Evolutionary conservation across 2,797 vertebrate species (phyloP), one percentile per base, ranked within the genome.

Genomic region (Rhinatrema bivittatum): DNA sequence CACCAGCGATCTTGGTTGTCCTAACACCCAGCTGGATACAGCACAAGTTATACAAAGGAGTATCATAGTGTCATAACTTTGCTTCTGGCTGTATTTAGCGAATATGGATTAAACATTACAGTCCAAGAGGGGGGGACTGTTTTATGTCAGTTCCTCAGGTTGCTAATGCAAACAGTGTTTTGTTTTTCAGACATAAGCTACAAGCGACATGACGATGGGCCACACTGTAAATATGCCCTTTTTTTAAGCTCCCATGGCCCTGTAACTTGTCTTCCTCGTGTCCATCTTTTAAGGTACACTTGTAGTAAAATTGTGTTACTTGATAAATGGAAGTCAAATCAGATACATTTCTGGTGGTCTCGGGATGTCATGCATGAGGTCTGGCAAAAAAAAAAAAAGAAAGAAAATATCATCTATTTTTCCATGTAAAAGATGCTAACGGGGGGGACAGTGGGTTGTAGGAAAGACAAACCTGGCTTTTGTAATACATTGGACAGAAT

Each of bases 201-300:
- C 79, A 86, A 85, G 78, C 78, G 75, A 71, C 76, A 75, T 76
- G 73, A 71, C 68, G 64, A 56, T 79, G 78, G 76, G 83, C 84
- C 79, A 75, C 82, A 73, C 50, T 97, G 92, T 97, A 97, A 93
- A 98, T 96, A 95, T 79, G 77, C 90, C 84, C 78, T 84, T 82
- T 87, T 91, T 88, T 67, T 74, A 86, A 77, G 78, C 79, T 81
- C 79, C 77, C 58, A 86, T 92, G 88, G 88, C 90, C 88, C 84
- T 85, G 89, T 85, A 86, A 82, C 87, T 90, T 82, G 78, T 91
- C 83, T 91, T 87, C 74, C 70, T 79, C 66, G 70, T 86, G 88
- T 85, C 73, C 71, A 61, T 78, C 62, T 68, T 84, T 76, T 79
- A 85, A 84, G 71, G 87, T 68, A 74, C 87, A 84, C 91, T 86